These are phyloP conservation scores for Lapara coniferarum DNA, from an alignment of 2,888 invertebrate genomes.

Conservation along the genomic window DNA sequence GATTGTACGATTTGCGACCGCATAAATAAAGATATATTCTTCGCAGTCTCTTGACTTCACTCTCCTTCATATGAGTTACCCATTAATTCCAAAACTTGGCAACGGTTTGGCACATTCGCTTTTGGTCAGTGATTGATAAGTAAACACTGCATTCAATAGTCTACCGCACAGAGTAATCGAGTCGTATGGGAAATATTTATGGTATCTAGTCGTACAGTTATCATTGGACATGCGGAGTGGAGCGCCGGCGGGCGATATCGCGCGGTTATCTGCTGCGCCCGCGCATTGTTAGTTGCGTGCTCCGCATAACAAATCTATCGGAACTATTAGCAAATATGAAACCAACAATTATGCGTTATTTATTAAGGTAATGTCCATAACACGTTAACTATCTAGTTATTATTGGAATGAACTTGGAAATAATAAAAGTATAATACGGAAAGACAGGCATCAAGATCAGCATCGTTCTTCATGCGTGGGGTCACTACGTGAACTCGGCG, in stretches of 20 bases:
- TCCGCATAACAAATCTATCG: slow-evolving; percentile 73
- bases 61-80: slow-evolving; percentile 25
- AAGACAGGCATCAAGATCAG: no score
- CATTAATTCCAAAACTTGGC: neutral
- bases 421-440: no score
- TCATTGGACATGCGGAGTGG: slow-evolving; percentile 68
- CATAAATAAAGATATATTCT: slow-evolving; percentile 63
- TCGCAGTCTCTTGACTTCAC: slow-evolving; percentile 41
- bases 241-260: slow-evolving; percentile 58
- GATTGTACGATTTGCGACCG: slow-evolving; percentile 34
- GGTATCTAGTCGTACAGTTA: slow-evolving; percentile 65
- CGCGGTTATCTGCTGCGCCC: slow-evolving; percentile 61
- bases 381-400: neutral
- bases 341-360: slow-evolving; percentile 59
- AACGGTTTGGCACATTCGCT: neutral
- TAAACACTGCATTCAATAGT: slow-evolving; percentile 45
- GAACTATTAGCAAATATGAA: slow-evolving; percentile 75
- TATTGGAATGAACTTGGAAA: neutral
- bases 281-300: slow-evolving; percentile 78
- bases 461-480: slow-evolving; percentile 7
- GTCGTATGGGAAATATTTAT: slow-evolving; percentile 66
- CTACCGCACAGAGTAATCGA: slow-evolving; percentile 54
- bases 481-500: neutral
- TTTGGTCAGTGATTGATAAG: slow-evolving; percentile 49
- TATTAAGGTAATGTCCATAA: slow-evolving; percentile 45